Evolutionary conservation across 2,113 vertebrate species (phyloP).

Genomic region (Mystacornis crossleyi): DNA sequence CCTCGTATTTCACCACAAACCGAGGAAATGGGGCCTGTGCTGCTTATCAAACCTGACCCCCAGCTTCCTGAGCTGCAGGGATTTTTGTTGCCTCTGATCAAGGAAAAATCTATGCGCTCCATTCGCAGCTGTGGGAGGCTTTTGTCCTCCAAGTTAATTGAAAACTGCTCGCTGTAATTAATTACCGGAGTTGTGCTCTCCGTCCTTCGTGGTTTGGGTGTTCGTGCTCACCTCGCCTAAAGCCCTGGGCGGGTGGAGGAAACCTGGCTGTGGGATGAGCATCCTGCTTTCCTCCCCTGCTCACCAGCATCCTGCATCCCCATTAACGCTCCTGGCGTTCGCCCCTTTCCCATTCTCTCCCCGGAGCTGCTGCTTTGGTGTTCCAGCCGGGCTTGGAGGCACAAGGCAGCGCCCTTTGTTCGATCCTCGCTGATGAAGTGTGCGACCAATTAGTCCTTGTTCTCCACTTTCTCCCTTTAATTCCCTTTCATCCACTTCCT

Average conservation of each 20-base stretch:
- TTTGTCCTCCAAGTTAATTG: neutral
- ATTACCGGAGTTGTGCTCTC: neutral
- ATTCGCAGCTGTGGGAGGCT: neutral
- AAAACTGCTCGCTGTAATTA: neutral
- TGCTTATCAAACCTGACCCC: neutral
- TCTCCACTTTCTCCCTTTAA: neutral
- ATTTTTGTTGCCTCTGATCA: neutral
- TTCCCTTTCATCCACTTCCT: neutral
- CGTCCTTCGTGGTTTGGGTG: neutral
- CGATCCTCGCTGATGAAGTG: fast-evolving
- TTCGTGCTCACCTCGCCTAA: neutral
- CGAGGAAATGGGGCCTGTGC: neutral
- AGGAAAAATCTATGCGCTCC: neutral
- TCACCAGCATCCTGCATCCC: neutral
- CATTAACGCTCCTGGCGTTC: neutral
- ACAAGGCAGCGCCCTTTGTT: neutral
- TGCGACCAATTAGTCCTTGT: neutral
- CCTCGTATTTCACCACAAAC: fast-evolving
- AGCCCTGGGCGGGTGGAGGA: neutral
- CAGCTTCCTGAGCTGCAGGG: neutral
- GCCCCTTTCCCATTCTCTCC: neutral
- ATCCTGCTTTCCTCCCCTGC: neutral
- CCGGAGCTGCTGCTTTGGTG: neutral
- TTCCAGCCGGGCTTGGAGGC: neutral
- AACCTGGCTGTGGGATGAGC: neutral